phyloP scores from a whole-genome alignment of 2,113 vertebrate genomes.

The Pseudorectes ferrugineus region DNA sequence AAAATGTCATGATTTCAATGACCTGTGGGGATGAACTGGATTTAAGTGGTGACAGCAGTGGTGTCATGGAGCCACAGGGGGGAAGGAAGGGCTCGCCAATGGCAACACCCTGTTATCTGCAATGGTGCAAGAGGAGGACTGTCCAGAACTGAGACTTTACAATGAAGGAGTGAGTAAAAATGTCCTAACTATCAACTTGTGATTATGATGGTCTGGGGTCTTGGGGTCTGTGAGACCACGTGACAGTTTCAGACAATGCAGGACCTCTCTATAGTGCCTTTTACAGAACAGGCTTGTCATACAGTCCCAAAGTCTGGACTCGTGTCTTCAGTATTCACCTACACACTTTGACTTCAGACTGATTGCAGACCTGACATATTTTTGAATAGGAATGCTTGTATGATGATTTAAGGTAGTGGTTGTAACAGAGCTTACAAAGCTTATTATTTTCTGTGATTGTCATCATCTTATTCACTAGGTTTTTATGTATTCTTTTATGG shows the following conservation, averaged over 20 bases:
- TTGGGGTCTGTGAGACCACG: not conserved
- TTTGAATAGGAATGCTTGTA: not conserved
- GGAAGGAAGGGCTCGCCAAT: not conserved
- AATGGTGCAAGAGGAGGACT: not conserved
- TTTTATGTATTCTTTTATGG: not conserved
- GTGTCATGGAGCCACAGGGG: accelerated
- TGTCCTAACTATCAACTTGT: not conserved
- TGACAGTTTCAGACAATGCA: not conserved
- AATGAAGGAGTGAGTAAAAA: not conserved
- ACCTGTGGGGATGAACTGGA: not conserved
- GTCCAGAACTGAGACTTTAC: not conserved
- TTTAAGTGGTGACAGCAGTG: not conserved
- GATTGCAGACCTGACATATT: not conserved
- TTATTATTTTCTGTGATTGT: not conserved
- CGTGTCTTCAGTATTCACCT: not conserved
- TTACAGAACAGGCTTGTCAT: not conserved
- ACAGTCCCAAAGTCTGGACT: not conserved
- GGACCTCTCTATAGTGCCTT: not conserved
- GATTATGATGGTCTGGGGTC: not conserved
- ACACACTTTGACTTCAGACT: not conserved
- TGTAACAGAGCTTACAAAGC: not conserved
- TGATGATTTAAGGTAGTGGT: not conserved
- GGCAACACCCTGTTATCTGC: not conserved
- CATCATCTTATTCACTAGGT: not conserved
- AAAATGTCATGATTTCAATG: not conserved